Conservation (phyloP, 2,113 vertebrate genomes). For the Excalfactoria chinensis region DNA sequence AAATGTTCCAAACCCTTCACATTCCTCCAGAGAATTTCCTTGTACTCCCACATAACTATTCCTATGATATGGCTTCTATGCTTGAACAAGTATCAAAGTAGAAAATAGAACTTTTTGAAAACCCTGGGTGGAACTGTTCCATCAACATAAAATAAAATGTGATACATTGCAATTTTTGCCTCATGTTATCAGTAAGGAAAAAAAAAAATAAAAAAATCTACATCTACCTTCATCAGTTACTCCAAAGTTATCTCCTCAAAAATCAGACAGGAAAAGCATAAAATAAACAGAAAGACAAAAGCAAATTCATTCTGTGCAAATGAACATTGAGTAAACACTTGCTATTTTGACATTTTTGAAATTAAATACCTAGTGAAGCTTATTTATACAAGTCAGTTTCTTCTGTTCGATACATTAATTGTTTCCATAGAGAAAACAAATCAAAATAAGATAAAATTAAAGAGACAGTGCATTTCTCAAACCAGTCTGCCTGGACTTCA, state of each 20-base stretch:
- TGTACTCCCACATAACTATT: neutral
- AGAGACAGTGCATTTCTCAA: neutral
- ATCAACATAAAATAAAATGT: neutral
- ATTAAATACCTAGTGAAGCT: neutral
- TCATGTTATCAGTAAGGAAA: neutral
- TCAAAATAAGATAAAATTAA: neutral
- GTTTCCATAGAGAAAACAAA: neutral
- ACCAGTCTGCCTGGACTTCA: neutral
- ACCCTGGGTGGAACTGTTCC: neutral
- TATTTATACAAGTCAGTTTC: neutral
- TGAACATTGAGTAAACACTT: neutral
- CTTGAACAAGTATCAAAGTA: neutral
- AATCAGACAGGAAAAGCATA: neutral
- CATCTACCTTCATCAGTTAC: neutral
- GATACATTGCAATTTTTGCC: neutral
- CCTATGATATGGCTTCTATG: neutral
- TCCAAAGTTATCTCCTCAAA: neutral
- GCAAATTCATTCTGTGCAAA: neutral
- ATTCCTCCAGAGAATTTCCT: neutral
- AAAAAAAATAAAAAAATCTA: neutral
- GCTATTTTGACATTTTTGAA: neutral
- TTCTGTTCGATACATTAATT: accelerated
- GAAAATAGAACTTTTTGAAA: neutral
- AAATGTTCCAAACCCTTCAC: neutral
- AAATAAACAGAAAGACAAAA: neutral